Base-by-base conservation (phyloP, 2,888 invertebrate species). In the Xanthorhoe designata region DNA sequence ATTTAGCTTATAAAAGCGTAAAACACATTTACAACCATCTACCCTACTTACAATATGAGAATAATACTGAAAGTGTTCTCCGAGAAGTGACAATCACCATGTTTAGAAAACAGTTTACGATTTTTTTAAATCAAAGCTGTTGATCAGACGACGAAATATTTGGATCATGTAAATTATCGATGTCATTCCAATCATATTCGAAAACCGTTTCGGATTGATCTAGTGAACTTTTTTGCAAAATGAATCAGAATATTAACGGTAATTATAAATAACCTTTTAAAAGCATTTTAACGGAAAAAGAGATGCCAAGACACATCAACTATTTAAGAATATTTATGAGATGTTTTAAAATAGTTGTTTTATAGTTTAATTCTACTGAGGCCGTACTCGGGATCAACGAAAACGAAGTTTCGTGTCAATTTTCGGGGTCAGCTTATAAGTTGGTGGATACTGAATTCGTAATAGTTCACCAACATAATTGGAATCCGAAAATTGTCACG, bases 1-100 rank as follows among this genome's bases (percentile, higher is more conserved):
- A 69, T 70, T 64, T 61, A 68, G 64, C 68, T 53, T 67, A 66
- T 64, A 69, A 59, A 63, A 75, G 66, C 66, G 69, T 65, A 73
- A 64, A 72, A 75, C 69, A 68, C 68, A 72, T 67, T 69, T 72
- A 72, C 72, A 77, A 77, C 71, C 72, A 68, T 65, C 64, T 64
- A 70, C 63, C 64, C 64, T 64, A 70, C 63, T 67, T 59, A 69
- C 50, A 13, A 8, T 15, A 47, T 45, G 15, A 15, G n/a, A 2
- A 17, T 17, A 17, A 17, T 6, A 45, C 4, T 45, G 8, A 47
- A 47, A 42, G 5, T 32, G 32, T 32, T 7, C 4, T 32, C 24
- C 24, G 24, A 24, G 24, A 24, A 24, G 24, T 24, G 24, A 3
- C 2, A 24, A 24, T 24, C 24, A 24, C 24, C n/a, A n/a, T n/a